These are phyloP conservation scores for Lamellibrachia satsuma DNA, from an alignment of 2,888 invertebrate genomes.

Conservation along the genomic window DNA sequence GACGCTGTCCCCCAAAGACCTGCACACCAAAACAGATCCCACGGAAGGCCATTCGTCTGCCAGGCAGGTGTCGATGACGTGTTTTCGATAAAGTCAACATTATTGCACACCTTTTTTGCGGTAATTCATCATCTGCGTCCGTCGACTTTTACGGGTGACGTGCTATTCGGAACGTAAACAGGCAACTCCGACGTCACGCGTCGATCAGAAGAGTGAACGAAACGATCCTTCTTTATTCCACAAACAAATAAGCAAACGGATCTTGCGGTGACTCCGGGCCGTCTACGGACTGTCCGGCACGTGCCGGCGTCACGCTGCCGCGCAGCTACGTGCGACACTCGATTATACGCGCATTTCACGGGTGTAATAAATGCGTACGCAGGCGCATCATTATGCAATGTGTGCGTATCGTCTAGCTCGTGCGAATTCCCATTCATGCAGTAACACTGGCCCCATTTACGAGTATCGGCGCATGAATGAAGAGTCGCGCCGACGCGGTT, in stretches of 20 bases:
- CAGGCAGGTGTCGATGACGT: neutral
- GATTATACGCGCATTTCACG: neutral
- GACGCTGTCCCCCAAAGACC: neutral
- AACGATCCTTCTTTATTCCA: neutral
- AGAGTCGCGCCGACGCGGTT: neutral
- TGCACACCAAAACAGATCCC: neutral
- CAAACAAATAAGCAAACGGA: neutral
- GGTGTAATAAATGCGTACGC: neutral
- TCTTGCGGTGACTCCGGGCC: neutral
- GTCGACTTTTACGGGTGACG: neutral
- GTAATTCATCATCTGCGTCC: neutral
- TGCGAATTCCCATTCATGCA: neutral
- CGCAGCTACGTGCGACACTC: neutral
- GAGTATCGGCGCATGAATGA: neutral
- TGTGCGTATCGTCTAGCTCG: neutral
- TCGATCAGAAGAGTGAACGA: neutral
- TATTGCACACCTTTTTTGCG: neutral
- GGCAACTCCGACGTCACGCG: neutral
- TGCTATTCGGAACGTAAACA: neutral
- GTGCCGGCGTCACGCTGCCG: neutral
- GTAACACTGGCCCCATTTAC: neutral
- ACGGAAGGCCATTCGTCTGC: neutral
- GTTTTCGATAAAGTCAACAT: neutral
- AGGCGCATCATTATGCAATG: slow-evolving; percentile 17
- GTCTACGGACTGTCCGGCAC: neutral